A percentile compares a stretch with the other conserved stretches of the same genome.
phyloP scores from a whole-genome alignment of 2,113 vertebrate species.

The Gopherus evgoodei region DNA sequence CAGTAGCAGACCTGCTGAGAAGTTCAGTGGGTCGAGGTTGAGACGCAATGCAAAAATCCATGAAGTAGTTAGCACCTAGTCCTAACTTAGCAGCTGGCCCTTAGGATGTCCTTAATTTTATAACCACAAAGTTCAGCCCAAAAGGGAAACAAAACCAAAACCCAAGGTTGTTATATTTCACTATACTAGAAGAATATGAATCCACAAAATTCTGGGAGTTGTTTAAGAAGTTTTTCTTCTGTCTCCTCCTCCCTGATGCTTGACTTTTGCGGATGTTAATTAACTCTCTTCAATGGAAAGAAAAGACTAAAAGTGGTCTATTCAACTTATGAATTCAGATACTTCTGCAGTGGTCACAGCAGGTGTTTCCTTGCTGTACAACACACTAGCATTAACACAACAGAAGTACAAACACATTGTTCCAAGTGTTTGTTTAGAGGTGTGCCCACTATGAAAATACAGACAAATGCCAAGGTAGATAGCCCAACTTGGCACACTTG shows the following conservation, averaged over 20 bases:
- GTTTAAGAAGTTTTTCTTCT: not conserved
- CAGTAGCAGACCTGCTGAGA: not conserved
- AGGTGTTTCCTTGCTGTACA: not conserved
- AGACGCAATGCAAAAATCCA: not conserved
- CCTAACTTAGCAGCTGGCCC: not conserved
- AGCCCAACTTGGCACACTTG: slow-evolving; percentile 77
- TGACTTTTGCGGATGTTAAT: not conserved
- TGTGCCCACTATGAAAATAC: slow-evolving; percentile 57
- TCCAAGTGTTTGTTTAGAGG: slow-evolving; percentile 40
- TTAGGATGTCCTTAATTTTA: not conserved
- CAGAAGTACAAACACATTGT: not conserved
- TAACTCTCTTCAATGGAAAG: slow-evolving; percentile 11
- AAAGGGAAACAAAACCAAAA: not conserved
- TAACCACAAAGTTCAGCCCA: not conserved
- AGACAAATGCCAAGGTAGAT: slow-evolving; percentile 78
- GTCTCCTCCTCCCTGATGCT: not conserved
- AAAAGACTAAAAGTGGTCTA: not conserved
- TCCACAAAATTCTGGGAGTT: accelerated
- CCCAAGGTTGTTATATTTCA: not conserved
- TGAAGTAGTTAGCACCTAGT: not conserved
- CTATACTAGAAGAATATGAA: not conserved
- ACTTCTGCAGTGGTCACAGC: not conserved
- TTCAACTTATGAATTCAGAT: not conserved
- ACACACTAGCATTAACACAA: not conserved
- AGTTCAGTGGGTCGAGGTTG: not conserved